These are phyloP conservation scores for Menidia beryllina DNA, from an alignment of 2,113 vertebrate genomes.

Conservation along the genomic window DNA sequence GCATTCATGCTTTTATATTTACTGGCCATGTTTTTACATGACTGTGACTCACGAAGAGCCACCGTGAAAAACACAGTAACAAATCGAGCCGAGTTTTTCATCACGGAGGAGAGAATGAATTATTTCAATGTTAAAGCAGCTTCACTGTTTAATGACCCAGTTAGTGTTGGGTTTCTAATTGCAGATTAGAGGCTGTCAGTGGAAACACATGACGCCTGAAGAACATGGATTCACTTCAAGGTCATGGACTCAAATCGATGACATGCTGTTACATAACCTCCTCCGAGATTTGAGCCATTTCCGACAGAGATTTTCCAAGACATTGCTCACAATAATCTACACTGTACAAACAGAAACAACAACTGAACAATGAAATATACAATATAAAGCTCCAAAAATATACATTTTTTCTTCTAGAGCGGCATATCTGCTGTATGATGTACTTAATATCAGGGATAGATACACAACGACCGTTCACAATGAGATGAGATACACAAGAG, in stretches of 20 bases:
- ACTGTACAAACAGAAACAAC: not conserved
- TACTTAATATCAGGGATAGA: not conserved
- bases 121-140: conserved; percentile 12
- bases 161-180: conserved; percentile 27
- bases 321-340: conserved; percentile 22
- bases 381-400: no score
- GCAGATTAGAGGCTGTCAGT: conserved; percentile 29
- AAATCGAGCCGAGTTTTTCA: conserved; percentile 34
- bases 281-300: conserved; percentile 49
- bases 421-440: not conserved
- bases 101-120: conserved; percentile 32
- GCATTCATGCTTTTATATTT: conserved; percentile 4
- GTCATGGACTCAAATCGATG: conserved; percentile 55
- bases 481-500: not conserved
- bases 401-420: not conserved
- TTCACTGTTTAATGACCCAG: not conserved
- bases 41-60: conserved; percentile 29
- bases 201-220: conserved; percentile 25
- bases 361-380: no score
- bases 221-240: conserved; percentile 52
- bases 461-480: not conserved
- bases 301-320: conserved; percentile 19
- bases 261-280: conserved; percentile 57
- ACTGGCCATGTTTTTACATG: conserved; percentile 11
- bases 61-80: conserved; percentile 39